Percentiles rank a stretch among this genome's conserved stretches.
phyloP scores from a whole-genome alignment of 2,113 vertebrate genomes.

The Calypte anna region DNA sequence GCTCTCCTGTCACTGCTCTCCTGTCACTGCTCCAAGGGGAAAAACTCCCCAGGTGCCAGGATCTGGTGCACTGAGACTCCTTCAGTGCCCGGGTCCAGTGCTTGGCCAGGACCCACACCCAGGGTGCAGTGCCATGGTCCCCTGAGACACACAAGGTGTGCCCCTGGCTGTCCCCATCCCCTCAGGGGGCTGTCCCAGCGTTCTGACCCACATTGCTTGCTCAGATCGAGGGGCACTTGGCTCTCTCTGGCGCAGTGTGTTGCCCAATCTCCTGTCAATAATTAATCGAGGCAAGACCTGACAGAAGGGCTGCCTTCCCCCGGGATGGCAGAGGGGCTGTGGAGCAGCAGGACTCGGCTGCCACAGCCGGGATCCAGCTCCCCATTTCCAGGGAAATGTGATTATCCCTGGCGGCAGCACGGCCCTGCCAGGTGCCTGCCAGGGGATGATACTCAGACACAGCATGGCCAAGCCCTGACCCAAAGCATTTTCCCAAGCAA shows the following conservation, averaged over 20 bases:
- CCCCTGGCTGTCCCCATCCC: background rate
- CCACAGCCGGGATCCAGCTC: accelerated
- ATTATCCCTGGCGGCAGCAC: background rate
- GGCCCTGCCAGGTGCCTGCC: background rate
- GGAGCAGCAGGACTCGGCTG: accelerated
- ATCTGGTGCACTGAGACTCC: too few relatives aligned
- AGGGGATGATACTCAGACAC: accelerated
- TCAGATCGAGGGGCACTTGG: slow-evolving; percentile 7
- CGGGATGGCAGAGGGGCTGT: background rate
- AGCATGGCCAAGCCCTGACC: background rate
- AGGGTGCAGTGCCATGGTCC: accelerated
- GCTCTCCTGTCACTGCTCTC: background rate
- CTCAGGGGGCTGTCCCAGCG: background rate
- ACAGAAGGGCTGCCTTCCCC: background rate
- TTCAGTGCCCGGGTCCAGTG: background rate
- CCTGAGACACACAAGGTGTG: accelerated
- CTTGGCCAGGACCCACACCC: accelerated
- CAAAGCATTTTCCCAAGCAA: accelerated
- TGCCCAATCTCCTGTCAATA: slow-evolving; percentile 7
- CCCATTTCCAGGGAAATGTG: background rate
- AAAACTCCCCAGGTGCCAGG: too few relatives aligned
- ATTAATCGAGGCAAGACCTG: background rate
- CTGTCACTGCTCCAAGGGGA: background rate
- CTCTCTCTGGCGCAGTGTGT: background rate
- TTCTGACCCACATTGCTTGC: background rate